Base-by-base conservation (phyloP, 2,797 vertebrate genomes). In the Platyrinchus mystaceus region DNA sequence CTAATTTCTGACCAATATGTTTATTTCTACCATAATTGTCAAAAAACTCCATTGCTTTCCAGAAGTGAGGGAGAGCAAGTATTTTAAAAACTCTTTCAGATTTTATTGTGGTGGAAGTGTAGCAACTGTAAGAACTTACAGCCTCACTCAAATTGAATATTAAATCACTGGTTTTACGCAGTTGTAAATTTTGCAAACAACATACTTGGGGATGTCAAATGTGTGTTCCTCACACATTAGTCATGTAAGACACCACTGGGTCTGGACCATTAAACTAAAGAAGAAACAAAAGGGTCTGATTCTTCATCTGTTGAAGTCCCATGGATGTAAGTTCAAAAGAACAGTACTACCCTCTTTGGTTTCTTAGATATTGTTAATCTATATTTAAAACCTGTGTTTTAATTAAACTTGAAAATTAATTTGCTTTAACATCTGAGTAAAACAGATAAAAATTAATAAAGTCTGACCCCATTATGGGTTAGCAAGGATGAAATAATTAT, bases 361-460 rank as follows among this genome's bases (percentile, higher is more conserved):
- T 95, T 80, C 86, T 86, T 84, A 91, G 79, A 56, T 95, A 76
- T 94, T 93, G 69, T 67, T 90, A 59, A 91, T 91, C 87, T 92
- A 84, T 86, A 94, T 93, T 96, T 96, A 93, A 94, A 93, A 84
- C 52, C 24, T 77, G 36, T 73, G 41, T 79, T 93, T 94, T 96
- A 96, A 88, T 97, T 96, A 96, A 97, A 79, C 44, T 76, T 90
- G 79, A 86, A 93, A 96, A 91, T 93, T 96, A 96, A 95, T 91
- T 96, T 95, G 10, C 44, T 94, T 93, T 90, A 95, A 84, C 0
- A 22, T 79, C 85, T 93, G 62, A 75, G 83, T 90, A 79, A 97
- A 92, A 91, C 41, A 95, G 89, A 92, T 92, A 88, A 93, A 75
- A 92, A 85, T 93, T 96, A 96, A 97, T 96, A 87, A 96, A 96